Evolutionary conservation across 2,797 vertebrate genomes (phyloP), one percentile per base, ranked within the genome.

Genomic region (Kryptolebias ocellatus): DNA sequence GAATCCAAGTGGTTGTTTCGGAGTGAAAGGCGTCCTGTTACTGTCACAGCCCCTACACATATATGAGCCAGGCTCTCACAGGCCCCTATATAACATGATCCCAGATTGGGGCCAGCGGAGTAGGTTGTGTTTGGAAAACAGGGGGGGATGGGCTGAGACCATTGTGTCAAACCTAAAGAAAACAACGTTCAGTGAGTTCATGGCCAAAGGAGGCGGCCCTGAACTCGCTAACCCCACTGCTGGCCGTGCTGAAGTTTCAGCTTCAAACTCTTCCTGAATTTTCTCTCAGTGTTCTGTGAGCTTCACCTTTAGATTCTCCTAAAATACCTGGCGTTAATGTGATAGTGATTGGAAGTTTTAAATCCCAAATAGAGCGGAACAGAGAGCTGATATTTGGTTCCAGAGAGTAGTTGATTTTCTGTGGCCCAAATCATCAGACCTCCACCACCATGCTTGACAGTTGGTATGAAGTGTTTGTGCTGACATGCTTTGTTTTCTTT

Each of bases 131-230:
- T 60, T 34, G 29, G 45, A 14, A 31, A 29, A 12, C 14, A 3
- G 49, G 60, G 18, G 47, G 49, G 60, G 34, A 24, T 34, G 28
- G 45, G 28, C 57, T 14, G 17, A 29, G 46, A 34, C 14, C 34
- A 54, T 64, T 54, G 62, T 64, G 42, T 65, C 28, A 11, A 17
- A 56, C 6, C 12, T 55, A 49, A 55, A 55, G 52, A 49, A 31
- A 31, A 18, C 58, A 18, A 60, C 5, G 5, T 31, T 17, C 27
- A 17, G 14, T 4, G 7, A 27, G 42, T 53, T 65, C 14, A 55
- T 11, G 63, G 45, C 42, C 24, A 47, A 28, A 46, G 24, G 53
- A 37, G 37, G 28, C 28, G 28, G 62, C 28, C 2, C 11, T 65
- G 53, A 55, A 65, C 63, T 49, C 53, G 1, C 15, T 45, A 29